phyloP scores from a whole-genome alignment of 2,888 invertebrate species.

The Harpagoxenus sublaevis region DNA sequence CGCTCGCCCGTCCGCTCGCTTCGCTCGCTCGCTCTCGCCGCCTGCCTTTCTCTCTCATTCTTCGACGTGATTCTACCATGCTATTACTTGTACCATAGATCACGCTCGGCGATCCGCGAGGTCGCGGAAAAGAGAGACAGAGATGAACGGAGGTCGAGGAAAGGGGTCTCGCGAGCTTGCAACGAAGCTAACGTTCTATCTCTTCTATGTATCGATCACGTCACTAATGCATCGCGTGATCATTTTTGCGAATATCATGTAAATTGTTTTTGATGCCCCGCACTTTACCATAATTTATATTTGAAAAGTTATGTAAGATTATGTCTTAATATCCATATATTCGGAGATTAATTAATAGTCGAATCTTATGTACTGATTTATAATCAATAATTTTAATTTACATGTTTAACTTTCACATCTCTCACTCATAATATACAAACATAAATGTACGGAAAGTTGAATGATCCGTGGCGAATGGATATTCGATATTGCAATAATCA shows the following conservation, averaged over 20 bases:
- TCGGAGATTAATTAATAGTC: background rate
- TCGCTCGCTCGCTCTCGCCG: conserved; percentile 56
- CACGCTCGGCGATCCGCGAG: conserved; percentile 73
- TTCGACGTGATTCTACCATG: conserved; percentile 67
- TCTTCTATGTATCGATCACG: conserved; percentile 16
- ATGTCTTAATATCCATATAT: background rate
- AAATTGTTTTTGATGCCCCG: background rate
- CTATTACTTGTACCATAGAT: conserved; percentile 76
- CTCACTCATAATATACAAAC: background rate
- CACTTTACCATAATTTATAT: background rate
- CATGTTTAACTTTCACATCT: background rate
- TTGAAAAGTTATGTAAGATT: background rate
- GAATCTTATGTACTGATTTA: background rate
- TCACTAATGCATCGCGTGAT: background rate
- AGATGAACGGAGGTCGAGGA: conserved; percentile 44
- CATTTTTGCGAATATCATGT: background rate
- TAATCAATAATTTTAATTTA: background rate
- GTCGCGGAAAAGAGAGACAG: conserved; percentile 54
- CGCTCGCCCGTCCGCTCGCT: conserved; percentile 24
- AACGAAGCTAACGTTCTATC: conserved; percentile 15
- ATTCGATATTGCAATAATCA: background rate
- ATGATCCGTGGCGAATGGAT: background rate
- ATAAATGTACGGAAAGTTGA: background rate
- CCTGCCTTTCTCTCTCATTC: conserved; percentile 56
- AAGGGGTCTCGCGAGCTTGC: conserved; percentile 25